Percentiles rank a stretch among this genome's conserved stretches.
Conservation (phyloP, 2,888 invertebrate species). For the Globia sparganii region DNA sequence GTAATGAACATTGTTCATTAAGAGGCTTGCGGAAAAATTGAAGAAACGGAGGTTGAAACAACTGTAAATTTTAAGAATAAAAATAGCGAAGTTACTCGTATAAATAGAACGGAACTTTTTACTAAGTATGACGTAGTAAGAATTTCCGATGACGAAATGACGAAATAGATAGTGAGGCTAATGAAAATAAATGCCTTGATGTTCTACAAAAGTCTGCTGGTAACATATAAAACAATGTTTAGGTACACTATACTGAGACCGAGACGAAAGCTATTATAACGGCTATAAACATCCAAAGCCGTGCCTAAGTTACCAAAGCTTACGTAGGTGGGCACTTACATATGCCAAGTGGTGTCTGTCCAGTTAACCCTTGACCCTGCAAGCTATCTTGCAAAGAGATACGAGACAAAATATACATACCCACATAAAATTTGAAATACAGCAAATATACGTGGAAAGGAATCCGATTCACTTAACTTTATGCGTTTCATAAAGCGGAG, state of each 20-base stretch:
- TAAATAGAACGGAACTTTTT: background rate
- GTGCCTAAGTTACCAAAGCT: conserved; percentile 22
- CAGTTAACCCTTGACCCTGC: conserved; percentile 54
- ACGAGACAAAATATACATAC: conserved; percentile 35
- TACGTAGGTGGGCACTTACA: conserved; percentile 41
- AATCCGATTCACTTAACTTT: conserved; percentile 35
- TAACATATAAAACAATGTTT: conserved; percentile 8
- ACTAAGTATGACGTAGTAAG: background rate
- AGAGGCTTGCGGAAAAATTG: conserved; percentile 26
- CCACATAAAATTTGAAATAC: conserved; percentile 39
- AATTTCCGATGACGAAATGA: background rate
- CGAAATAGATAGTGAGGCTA: background rate
- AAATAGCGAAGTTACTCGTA: background rate
- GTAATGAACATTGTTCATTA: conserved; percentile 47
- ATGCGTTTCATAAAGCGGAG: conserved; percentile 19
- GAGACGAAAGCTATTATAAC: conserved; percentile 30
- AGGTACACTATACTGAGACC: conserved; percentile 7
- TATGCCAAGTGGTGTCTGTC: conserved; percentile 35
- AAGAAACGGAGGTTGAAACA: conserved; percentile 13
- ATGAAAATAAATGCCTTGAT: background rate
- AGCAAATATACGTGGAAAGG: conserved; percentile 20
- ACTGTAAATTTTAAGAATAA: conserved; percentile 19
- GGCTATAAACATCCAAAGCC: conserved; percentile 28
- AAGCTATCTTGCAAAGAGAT: conserved; percentile 17
- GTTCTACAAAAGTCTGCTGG: background rate